A percentile compares a stretch with the other conserved stretches of the same genome.
These are phyloP conservation scores for Oeneis ivallda DNA, from an alignment of 2,888 invertebrate genomes.

Conservation along the genomic window DNA sequence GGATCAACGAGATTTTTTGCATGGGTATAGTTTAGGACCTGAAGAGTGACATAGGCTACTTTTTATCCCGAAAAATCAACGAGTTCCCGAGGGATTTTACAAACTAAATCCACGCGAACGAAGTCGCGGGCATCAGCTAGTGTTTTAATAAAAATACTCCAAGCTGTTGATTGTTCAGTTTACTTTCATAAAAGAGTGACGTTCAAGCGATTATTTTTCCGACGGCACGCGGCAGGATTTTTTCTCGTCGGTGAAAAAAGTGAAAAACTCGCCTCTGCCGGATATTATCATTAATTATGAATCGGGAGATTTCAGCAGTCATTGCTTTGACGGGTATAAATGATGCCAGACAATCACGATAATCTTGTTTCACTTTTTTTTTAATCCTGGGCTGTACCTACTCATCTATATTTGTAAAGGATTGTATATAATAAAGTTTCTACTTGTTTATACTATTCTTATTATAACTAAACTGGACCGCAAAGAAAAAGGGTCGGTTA, in stretches of 20 bases:
- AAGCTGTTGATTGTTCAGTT: slow-evolving; percentile 42
- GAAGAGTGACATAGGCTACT: no score
- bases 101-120: no score
- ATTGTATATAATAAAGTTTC: background rate
- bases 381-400: background rate
- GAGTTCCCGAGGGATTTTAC: no score
- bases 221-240: slow-evolving; percentile 52
- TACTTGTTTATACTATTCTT: no score
- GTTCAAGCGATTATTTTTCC: slow-evolving; percentile 70
- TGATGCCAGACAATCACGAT: slow-evolving; percentile 41
- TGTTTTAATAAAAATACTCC: background rate
- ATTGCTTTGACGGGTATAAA: slow-evolving; percentile 62
- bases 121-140: no score
- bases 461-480: no score
- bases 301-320: slow-evolving; percentile 59
- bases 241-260: slow-evolving; percentile 70
- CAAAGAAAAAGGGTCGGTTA: no score
- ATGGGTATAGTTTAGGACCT: no score
- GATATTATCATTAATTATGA: slow-evolving; percentile 81
- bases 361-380: slow-evolving; percentile 24
- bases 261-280: slow-evolving; percentile 71
- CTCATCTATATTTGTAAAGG: slow-evolving; percentile 1
- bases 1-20: no score
- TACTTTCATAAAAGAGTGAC: slow-evolving; percentile 68
- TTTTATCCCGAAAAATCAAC: no score